These are phyloP conservation scores for Champsocephalus gunnari DNA, from an alignment of 2,797 vertebrate species.

Conservation along the genomic window DNA sequence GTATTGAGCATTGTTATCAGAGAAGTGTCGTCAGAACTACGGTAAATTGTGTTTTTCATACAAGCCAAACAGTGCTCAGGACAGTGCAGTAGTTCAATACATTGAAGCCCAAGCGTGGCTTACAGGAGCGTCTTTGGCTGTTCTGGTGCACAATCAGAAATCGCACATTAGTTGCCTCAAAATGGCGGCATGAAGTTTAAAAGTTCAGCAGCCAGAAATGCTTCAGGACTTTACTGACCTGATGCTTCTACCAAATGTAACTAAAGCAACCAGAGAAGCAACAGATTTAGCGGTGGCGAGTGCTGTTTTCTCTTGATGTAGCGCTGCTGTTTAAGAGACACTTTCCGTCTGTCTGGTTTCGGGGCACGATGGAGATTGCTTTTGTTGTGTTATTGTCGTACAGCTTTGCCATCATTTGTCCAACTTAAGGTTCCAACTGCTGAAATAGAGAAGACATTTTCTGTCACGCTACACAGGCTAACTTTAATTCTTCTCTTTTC, in stretches of 20 bases:
- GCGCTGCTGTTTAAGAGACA: constrained; percentile 41
- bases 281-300: constrained; percentile 35
- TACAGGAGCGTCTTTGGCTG: background rate
- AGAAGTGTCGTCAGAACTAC: background rate
- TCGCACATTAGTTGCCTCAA: background rate
- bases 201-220: constrained; percentile 11
- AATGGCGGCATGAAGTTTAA: background rate
- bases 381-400: constrained; percentile 58
- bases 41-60: constrained; percentile 7
- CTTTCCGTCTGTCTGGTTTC: constrained; percentile 57
- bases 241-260: constrained; percentile 57
- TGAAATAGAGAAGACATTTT: constrained; percentile 54
- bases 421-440: constrained; percentile 56
- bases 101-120: background rate
- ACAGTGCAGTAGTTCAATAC: constrained; percentile 20
- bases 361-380: constrained; percentile 44
- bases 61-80: constrained; percentile 9
- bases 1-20: constrained; percentile 14
- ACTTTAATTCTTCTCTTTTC: constrained; percentile 57
- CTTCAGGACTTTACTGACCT: constrained; percentile 15
- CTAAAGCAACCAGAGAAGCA: constrained; percentile 48
- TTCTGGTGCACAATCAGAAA: background rate
- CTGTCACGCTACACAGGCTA: constrained; percentile 39
- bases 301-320: constrained; percentile 14
- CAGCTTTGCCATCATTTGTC: constrained; percentile 62